Conservation (phyloP, 1,140 invertebrate genomes). For the Pogonus chalceus region DNA sequence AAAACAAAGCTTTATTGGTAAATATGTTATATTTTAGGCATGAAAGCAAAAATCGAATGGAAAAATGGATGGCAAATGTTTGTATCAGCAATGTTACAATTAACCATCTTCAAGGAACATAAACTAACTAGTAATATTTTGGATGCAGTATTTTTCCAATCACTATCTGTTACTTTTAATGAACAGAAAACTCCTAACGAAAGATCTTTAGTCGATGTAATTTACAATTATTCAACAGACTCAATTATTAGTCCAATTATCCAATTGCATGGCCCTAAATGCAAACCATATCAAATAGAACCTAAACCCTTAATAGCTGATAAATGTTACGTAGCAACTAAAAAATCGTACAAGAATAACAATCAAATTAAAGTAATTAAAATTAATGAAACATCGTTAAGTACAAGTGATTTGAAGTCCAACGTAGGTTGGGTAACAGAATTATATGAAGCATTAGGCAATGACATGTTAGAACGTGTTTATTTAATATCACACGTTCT, state of each 20-base stretch:
- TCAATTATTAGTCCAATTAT: conserved; percentile 24
- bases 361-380: too few relatives aligned
- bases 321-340: too few relatives aligned
- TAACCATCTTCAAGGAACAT: conserved; percentile 28
- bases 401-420: too few relatives aligned
- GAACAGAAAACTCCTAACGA: too few relatives aligned
- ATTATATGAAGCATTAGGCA: conserved; percentile 18
- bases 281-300: conserved; percentile 17
- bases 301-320: too few relatives aligned
- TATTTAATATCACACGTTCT: conserved; percentile 22
- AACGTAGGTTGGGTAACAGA: conserved; percentile 25
- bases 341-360: too few relatives aligned
- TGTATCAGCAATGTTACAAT: conserved; percentile 30
- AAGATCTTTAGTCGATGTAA: conserved; percentile 21
- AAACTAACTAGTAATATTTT: too few relatives aligned
- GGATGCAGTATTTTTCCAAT: too few relatives aligned
- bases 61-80: conserved; percentile 25
- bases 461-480: conserved; percentile 18
- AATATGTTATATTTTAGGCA: conserved; percentile 16
- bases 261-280: conserved; percentile 26
- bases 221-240: conserved; percentile 26
- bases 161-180: too few relatives aligned
- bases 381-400: too few relatives aligned
- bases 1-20: too few relatives aligned
- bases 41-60: conserved; percentile 18